A percentile compares a stretch with the other conserved stretches of the same genome.
Conservation (phyloP, 1,140 invertebrate genomes). For the Diachasma alloeum region DNA sequence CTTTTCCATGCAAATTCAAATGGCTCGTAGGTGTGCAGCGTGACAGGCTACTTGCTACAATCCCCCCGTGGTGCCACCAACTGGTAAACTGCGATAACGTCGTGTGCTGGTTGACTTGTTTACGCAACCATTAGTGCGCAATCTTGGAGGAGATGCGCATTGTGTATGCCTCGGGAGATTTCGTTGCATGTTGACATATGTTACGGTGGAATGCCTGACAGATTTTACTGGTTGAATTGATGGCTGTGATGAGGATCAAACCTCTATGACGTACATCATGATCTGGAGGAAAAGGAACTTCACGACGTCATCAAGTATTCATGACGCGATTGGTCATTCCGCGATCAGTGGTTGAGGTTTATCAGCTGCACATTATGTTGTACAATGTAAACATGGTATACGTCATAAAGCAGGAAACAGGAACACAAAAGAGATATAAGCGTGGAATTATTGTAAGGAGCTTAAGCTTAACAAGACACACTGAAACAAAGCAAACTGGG, state of each 20-base stretch:
- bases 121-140: conserved; percentile 30
- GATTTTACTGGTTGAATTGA: not conserved
- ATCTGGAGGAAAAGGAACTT: too few species aligned
- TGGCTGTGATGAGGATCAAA: not conserved
- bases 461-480: too few species aligned
- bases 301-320: too few species aligned
- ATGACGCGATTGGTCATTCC: too few species aligned
- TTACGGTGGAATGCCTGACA: not conserved
- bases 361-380: too few species aligned
- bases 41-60: not conserved
- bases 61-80: not conserved
- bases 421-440: too few species aligned
- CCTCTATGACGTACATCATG: not conserved
- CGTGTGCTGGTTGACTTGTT: conserved; percentile 16
- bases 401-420: too few species aligned
- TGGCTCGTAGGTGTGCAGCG: conserved; percentile 4
- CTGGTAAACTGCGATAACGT: conserved; percentile 17
- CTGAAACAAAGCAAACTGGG: too few species aligned
- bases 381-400: too few species aligned
- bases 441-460: too few species aligned
- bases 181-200: not conserved
- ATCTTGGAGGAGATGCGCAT: conserved; percentile 2
- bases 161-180: not conserved
- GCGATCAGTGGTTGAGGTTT: too few species aligned
- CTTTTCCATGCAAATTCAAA: not conserved